Conservation (phyloP, 2,888 invertebrate species). For the Meiosimyza platycephala region DNA sequence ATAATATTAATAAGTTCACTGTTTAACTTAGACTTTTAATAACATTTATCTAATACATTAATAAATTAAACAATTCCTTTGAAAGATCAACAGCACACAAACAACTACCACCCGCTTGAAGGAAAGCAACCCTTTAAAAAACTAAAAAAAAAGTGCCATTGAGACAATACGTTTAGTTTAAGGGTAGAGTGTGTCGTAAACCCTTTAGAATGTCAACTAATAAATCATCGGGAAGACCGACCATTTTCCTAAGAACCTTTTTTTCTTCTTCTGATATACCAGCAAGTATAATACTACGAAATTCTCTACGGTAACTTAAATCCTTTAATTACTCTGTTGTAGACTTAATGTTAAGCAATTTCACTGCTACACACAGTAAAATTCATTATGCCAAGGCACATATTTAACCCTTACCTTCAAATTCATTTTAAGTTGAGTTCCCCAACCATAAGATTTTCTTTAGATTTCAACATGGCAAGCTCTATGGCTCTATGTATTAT, state of each 20-base stretch:
- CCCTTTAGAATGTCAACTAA: conserved; percentile 28
- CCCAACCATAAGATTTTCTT: not conserved
- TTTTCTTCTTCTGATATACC: not conserved
- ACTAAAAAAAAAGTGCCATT: no score
- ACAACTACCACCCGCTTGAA: conserved; percentile 33
- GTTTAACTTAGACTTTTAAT: conserved; percentile 11
- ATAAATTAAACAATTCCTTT: conserved; percentile 63
- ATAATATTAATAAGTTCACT: no score
- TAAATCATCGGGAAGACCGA: conserved; percentile 24
- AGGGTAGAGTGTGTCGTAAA: conserved; percentile 8
- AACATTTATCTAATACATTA: conserved; percentile 59
- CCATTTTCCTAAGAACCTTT: not conserved
- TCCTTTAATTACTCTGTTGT: conserved; percentile 19
- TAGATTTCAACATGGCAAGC: conserved; percentile 6
- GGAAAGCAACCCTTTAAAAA: no score
- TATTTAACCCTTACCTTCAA: not conserved
- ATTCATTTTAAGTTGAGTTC: not conserved
- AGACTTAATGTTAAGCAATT: conserved; percentile 19
- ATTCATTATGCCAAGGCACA: conserved; percentile 24
- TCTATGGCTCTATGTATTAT: conserved; percentile 29
- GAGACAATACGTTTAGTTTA: no score
- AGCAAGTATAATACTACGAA: not conserved
- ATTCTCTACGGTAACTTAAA: conserved; percentile 14
- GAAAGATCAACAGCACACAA: conserved; percentile 48
- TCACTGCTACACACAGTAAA: conserved; percentile 10